These are phyloP conservation scores for Poeciliopsis paucimaculata DNA, from an alignment of 2,797 vertebrate species.

Conservation along the genomic window DNA sequence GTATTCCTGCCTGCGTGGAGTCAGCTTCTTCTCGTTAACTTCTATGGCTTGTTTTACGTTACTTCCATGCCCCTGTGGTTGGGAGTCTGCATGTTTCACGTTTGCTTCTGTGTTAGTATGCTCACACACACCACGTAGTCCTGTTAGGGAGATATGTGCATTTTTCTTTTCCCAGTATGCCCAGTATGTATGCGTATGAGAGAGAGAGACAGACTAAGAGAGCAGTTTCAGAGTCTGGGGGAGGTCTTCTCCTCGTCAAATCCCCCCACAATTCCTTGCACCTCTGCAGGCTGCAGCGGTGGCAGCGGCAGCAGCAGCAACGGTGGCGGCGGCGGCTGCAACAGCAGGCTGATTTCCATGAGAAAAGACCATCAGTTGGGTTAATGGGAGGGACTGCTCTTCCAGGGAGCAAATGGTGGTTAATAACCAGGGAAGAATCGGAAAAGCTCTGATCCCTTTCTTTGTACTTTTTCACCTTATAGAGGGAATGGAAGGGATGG, in stretches of 20 bases:
- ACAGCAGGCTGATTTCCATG: conserved; percentile 86
- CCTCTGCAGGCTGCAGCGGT: conserved; percentile 65
- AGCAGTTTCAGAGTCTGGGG: conserved; percentile 56
- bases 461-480: conserved; percentile 76
- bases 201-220: conserved; percentile 16
- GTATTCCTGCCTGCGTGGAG: conserved; percentile 11
- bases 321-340: conserved; percentile 45
- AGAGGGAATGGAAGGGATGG: conserved; percentile 43
- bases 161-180: conserved; percentile 12
- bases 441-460: conserved; percentile 79
- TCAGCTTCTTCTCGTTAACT: conserved; percentile 66
- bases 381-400: conserved; percentile 81
- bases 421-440: conserved; percentile 81
- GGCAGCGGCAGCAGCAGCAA: conserved; percentile 14
- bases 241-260: conserved; percentile 70
- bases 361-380: conserved; percentile 85
- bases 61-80: conserved; percentile 55
- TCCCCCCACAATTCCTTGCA: conserved; percentile 80
- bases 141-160: conserved; percentile 40
- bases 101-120: conserved; percentile 67
- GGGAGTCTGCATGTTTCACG: conserved; percentile 63
- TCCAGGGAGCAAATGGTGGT: conserved; percentile 77
- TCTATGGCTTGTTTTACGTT: conserved; percentile 45
- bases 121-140: neutral
- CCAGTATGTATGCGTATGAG: neutral